Evolutionary conservation across 2,113 vertebrate species (phyloP).

Genomic region (Burhinus bistriatus): DNA sequence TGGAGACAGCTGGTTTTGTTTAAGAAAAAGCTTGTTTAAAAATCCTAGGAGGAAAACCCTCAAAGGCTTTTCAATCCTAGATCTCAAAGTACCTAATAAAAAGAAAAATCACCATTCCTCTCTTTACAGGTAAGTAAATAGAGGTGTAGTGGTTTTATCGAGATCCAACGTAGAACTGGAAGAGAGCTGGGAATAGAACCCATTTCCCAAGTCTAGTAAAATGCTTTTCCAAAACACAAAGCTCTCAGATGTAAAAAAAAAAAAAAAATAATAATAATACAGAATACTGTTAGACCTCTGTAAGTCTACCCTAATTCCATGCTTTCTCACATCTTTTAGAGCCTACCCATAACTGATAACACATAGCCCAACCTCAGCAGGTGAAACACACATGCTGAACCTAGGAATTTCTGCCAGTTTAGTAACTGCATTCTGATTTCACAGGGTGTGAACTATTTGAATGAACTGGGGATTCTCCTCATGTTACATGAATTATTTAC

Average conservation of each 20-base stretch:
- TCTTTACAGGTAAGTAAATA: background rate
- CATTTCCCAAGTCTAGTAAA: background rate
- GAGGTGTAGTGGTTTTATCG: background rate
- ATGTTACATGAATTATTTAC: slow-evolving; percentile 12
- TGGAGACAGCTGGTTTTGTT: background rate
- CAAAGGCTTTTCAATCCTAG: background rate
- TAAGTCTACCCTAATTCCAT: background rate
- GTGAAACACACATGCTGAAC: background rate
- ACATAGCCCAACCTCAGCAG: background rate
- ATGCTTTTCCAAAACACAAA: background rate
- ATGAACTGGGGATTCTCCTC: background rate
- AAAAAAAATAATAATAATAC: background rate
- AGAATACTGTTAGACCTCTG: background rate
- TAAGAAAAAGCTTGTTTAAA: background rate
- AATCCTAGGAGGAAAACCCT: background rate
- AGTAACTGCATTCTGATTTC: background rate
- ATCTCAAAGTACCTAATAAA: background rate
- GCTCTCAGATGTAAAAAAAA: no score
- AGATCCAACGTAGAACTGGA: background rate
- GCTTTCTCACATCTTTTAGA: background rate
- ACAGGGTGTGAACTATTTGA: background rate
- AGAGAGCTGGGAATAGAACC: background rate
- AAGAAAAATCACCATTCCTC: background rate
- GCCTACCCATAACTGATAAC: background rate
- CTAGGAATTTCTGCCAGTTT: background rate